Percentiles rank a stretch among this genome's conserved stretches.
Evolutionary conservation across 2,888 invertebrate genomes (phyloP).

Genomic region (Clanis bilineata): DNA sequence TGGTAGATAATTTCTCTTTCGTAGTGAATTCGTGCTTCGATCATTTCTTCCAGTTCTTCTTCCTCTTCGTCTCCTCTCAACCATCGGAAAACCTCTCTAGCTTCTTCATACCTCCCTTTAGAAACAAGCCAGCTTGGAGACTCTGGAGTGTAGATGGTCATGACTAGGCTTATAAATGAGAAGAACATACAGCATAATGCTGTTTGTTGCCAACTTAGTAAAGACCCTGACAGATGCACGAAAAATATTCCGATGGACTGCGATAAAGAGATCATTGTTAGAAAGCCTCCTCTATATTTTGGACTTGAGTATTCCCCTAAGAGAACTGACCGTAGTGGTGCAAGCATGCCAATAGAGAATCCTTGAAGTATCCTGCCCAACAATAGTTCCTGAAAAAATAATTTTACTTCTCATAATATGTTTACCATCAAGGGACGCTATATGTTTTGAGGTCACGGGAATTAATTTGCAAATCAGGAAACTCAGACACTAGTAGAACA

Average conservation of each 20-base stretch:
- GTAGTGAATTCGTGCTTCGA: conserved; percentile 21
- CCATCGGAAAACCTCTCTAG: no score
- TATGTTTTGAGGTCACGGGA: no score
- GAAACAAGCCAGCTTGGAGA: no score
- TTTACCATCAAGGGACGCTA: no score
- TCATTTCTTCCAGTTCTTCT: no score
- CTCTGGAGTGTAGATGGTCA: no score
- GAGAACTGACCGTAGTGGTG: conserved; percentile 68
- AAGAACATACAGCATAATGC: conserved; percentile 68
- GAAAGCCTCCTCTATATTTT: conserved; percentile 80
- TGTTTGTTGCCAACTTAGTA: conserved; percentile 75
- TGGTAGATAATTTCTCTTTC: conserved; percentile 18
- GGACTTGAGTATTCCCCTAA: conserved; percentile 80
- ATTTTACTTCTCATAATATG: no score
- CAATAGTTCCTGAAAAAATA: conserved; percentile 44
- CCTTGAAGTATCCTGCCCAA: conserved; percentile 57
- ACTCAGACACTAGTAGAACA: no score
- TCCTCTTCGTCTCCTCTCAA: no score
- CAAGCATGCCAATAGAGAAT: conserved; percentile 71
- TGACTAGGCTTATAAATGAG: conserved; percentile 64
- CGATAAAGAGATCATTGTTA: conserved; percentile 78
- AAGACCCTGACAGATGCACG: conserved; percentile 82
- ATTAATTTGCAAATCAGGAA: no score
- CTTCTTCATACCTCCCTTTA: no score
- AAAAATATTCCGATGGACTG: conserved; percentile 82